A percentile compares a stretch with the other conserved stretches of the same genome.
Conservation (phyloP, 2,797 vertebrate species). For the Ispidina lecontei region DNA sequence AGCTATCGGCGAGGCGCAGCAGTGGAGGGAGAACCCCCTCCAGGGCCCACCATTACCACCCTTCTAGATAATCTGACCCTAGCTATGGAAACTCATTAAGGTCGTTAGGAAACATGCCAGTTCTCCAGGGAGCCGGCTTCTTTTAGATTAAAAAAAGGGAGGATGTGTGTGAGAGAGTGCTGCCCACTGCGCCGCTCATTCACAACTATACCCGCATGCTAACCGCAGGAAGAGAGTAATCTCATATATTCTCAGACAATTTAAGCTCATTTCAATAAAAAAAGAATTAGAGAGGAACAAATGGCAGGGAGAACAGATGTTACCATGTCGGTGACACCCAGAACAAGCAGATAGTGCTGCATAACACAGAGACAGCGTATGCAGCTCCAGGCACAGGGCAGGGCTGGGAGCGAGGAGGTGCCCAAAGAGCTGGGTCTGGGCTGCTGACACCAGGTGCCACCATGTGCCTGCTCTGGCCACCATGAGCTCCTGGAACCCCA, state of each 20-base stretch:
- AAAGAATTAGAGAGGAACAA: constrained; percentile 10
- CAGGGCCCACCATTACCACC: neutral
- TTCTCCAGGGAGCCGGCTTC: neutral
- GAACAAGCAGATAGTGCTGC: neutral
- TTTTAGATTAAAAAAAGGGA: constrained; percentile 9
- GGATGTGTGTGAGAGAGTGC: neutral
- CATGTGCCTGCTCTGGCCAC: accelerated
- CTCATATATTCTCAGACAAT: constrained; percentile 38
- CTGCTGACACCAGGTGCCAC: neutral
- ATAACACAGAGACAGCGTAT: accelerated
- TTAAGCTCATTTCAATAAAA: constrained; percentile 60
- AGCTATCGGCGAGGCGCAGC: neutral
- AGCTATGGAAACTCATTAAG: neutral
- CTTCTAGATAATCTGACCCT: neutral
- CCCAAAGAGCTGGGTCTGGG: neutral
- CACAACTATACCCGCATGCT: neutral
- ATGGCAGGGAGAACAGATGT: neutral
- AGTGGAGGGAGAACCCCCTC: neutral
- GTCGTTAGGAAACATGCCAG: neutral
- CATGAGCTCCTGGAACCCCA: neutral
- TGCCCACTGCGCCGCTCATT: neutral
- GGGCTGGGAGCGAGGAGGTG: neutral
- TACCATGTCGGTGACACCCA: neutral
- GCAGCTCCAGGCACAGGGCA: accelerated
- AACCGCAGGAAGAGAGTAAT: constrained; percentile 1